These are phyloP conservation scores for Lagenorhynchus albirostris DNA, from an alignment of 2,113 vertebrate species.

Conservation along the genomic window DNA sequence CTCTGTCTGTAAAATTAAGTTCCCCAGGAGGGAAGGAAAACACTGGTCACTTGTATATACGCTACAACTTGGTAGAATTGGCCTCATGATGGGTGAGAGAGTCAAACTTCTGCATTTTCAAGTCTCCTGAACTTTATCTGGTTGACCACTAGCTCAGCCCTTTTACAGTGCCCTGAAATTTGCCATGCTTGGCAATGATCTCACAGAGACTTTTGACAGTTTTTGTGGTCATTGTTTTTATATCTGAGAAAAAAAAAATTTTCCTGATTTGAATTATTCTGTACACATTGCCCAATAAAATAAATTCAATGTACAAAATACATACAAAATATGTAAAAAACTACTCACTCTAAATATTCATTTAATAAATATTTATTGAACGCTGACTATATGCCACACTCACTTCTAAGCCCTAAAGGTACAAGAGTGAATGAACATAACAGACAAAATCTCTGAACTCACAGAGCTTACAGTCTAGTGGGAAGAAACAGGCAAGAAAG, in stretches of 20 bases:
- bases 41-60: not conserved
- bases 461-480: not conserved
- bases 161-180: not conserved
- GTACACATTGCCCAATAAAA: not conserved
- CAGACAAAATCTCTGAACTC: not conserved
- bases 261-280: not conserved
- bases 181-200: not conserved
- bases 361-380: constrained; percentile 9
- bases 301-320: not conserved
- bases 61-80: not conserved
- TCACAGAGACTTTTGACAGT: not conserved
- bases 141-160: not conserved
- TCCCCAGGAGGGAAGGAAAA: not conserved
- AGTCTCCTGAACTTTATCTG: not conserved
- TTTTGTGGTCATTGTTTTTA: not conserved
- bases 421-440: not conserved
- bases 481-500: not conserved
- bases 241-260: not conserved
- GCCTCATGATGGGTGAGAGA: not conserved
- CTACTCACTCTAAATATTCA: not conserved
- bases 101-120: not conserved
- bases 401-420: not conserved
- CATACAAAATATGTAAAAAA: not conserved
- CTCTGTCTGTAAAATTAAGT: not conserved
- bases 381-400: not conserved